These are phyloP conservation scores for Schlechtendalia chinensis DNA, from an alignment of 1,140 invertebrate species.

Conservation along the genomic window DNA sequence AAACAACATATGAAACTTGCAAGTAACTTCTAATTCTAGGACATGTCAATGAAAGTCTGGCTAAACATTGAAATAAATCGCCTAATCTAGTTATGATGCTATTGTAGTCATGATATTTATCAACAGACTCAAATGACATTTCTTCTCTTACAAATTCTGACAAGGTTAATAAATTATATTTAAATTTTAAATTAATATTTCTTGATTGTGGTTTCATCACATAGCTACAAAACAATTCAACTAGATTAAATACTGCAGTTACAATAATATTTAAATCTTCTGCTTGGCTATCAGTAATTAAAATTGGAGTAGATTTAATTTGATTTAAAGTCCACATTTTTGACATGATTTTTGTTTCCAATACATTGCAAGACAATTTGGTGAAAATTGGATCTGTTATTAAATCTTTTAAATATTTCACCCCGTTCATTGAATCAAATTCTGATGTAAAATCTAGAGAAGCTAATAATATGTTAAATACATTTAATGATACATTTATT, in stretches of 20 bases:
- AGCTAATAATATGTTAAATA: slow-evolving; percentile 62
- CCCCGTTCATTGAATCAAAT: slow-evolving; percentile 62
- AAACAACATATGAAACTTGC: slow-evolving; percentile 37
- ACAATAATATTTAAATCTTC: slow-evolving; percentile 49
- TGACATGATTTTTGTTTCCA: slow-evolving; percentile 63
- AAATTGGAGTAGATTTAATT: slow-evolving; percentile 41
- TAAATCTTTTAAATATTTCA: slow-evolving; percentile 61
- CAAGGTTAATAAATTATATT: slow-evolving; percentile 30
- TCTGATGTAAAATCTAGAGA: slow-evolving; percentile 61
- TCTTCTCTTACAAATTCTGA: slow-evolving; percentile 36
- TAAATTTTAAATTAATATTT: slow-evolving; percentile 44
- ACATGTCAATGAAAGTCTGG: slow-evolving; percentile 34
- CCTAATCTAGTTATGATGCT: slow-evolving; percentile 37
- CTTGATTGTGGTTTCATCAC: slow-evolving; percentile 14
- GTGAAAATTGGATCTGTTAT: slow-evolving; percentile 61
- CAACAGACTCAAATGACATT: slow-evolving; percentile 4
- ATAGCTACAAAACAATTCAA: slow-evolving; percentile 37
- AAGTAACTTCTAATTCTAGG: slow-evolving; percentile 47
- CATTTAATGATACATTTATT: slow-evolving; percentile 63
- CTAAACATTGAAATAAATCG: slow-evolving; percentile 48
- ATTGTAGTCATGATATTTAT: slow-evolving; percentile 24
- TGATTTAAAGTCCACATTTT: slow-evolving; percentile 47
- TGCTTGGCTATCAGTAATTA: slow-evolving; percentile 46
- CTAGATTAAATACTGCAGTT: slow-evolving; percentile 35
- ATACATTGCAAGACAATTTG: slow-evolving; percentile 62